These are phyloP conservation scores for Myotis findleyi DNA, from an alignment of 2,797 vertebrate genomes.

Conservation along the genomic window DNA sequence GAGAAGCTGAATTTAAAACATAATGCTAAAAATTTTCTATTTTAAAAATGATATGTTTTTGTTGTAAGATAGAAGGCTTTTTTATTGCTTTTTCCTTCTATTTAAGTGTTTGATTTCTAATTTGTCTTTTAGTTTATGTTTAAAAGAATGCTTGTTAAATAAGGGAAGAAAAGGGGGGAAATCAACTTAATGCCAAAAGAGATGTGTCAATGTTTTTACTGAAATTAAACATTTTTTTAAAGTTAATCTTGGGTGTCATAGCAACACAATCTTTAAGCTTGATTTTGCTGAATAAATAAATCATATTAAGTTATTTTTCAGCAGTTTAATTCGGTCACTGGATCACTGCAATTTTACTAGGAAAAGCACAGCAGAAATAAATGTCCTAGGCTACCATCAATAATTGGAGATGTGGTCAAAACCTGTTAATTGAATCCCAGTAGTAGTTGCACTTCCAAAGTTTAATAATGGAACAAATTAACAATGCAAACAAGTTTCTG, in stretches of 20 bases:
- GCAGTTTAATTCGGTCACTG: conserved; percentile 51
- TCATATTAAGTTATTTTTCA: conserved; percentile 46
- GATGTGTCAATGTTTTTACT: not conserved
- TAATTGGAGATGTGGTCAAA: not conserved
- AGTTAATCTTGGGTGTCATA: conserved; percentile 37
- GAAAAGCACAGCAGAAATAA: conserved; percentile 57
- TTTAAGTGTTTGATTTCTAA: conserved; percentile 38
- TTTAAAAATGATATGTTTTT: conserved; percentile 20
- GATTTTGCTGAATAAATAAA: conserved; percentile 55
- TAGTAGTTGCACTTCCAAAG: not conserved
- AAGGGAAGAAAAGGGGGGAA: not conserved
- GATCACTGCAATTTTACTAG: conserved; percentile 35
- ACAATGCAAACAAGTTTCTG: conserved; percentile 45
- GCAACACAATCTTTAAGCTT: not conserved
- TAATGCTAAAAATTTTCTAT: conserved; percentile 49
- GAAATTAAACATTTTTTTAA: conserved; percentile 54
- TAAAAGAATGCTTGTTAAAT: conserved; percentile 46
- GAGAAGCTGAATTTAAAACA: conserved; percentile 43
- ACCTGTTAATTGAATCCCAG: not conserved
- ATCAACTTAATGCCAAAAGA: not conserved
- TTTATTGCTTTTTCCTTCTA: conserved; percentile 5
- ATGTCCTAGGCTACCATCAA: not conserved
- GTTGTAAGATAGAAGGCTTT: not conserved
- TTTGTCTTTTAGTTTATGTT: conserved; percentile 12
- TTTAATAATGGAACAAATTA: conserved; percentile 47